Evolutionary conservation across 2,888 invertebrate genomes (phyloP).

Genomic region (Cetonia aurata): DNA sequence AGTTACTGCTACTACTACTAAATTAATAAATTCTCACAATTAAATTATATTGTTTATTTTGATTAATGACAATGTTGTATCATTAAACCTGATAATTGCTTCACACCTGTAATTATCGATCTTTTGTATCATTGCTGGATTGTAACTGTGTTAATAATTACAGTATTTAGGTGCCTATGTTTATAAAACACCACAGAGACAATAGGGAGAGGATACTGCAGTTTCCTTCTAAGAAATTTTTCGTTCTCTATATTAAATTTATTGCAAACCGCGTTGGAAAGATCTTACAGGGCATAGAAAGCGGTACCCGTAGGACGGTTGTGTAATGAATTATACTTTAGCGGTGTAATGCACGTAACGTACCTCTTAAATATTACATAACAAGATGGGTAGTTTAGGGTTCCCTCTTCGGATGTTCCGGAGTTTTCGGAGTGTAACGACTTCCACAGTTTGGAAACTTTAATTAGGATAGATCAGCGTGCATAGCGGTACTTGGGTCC

Average conservation of each 20-base stretch:
- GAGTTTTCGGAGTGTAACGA: slow-evolving; percentile 21
- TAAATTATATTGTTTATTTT: no score
- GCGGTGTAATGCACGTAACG: slow-evolving; percentile 14
- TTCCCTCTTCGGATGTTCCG: slow-evolving; percentile 18
- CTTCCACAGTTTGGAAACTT: slow-evolving; percentile 27
- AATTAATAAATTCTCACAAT: no score
- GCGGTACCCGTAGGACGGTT: slow-evolving; percentile 12
- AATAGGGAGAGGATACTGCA: not conserved
- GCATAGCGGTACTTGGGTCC: no score
- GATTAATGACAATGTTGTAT: not conserved
- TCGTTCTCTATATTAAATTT: slow-evolving; percentile 11
- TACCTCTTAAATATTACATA: slow-evolving; percentile 30
- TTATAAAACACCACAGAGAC: not conserved
- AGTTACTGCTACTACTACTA: no score
- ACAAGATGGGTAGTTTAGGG: slow-evolving; percentile 15
- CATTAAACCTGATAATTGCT: no score
- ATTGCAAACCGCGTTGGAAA: slow-evolving; percentile 5
- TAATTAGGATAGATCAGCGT: slow-evolving; percentile 4
- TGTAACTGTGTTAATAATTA: no score
- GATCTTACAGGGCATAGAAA: not conserved
- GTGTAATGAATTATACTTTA: slow-evolving; percentile 20
- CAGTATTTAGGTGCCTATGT: no score
- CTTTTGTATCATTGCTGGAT: no score
- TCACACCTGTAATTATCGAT: no score
- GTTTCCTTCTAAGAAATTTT: slow-evolving; percentile 12